phyloP scores from a whole-genome alignment of 2,888 invertebrate species.

The Leptopilina drosophilae region DNA sequence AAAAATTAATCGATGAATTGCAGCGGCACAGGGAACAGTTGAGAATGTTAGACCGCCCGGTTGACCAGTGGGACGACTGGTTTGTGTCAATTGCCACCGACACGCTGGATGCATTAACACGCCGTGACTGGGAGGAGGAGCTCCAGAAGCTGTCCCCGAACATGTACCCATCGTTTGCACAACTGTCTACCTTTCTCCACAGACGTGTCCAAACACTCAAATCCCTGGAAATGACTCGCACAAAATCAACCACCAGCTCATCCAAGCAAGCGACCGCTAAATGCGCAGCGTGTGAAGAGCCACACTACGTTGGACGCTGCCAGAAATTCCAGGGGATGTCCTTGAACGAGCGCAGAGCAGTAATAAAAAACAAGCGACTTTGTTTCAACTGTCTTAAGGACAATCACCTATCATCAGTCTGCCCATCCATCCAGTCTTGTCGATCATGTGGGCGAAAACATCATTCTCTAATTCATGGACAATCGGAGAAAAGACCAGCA shows the following conservation, averaged over 20 bases:
- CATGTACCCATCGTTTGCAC: not conserved
- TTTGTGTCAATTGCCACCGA: constrained; percentile 9
- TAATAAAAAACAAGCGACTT: not conserved
- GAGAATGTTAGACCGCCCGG: constrained; percentile 5
- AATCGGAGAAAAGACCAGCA: not conserved
- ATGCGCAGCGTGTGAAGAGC: not conserved
- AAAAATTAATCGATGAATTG: not conserved
- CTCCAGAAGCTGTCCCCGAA: not conserved
- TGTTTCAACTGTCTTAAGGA: constrained; percentile 24
- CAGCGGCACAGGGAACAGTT: constrained; percentile 24
- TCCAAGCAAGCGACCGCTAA: not conserved
- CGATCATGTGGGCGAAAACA: not conserved
- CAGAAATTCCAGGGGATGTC: not conserved
- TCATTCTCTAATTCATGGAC: constrained; percentile 18
- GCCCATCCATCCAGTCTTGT: not conserved
- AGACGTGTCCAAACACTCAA: constrained; percentile 1
- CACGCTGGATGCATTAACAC: constrained; percentile 16
- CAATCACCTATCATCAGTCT: not conserved
- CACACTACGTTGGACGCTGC: constrained; percentile 21
- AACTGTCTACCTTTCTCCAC: constrained; percentile 5
- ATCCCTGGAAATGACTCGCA: not conserved
- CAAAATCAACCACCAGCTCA: not conserved
- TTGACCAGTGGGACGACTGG: constrained; percentile 30
- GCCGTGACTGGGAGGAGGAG: constrained; percentile 35
- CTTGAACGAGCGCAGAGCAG: not conserved